Conservation (phyloP, 2,797 vertebrate genomes). For the Morelia viridis region DNA sequence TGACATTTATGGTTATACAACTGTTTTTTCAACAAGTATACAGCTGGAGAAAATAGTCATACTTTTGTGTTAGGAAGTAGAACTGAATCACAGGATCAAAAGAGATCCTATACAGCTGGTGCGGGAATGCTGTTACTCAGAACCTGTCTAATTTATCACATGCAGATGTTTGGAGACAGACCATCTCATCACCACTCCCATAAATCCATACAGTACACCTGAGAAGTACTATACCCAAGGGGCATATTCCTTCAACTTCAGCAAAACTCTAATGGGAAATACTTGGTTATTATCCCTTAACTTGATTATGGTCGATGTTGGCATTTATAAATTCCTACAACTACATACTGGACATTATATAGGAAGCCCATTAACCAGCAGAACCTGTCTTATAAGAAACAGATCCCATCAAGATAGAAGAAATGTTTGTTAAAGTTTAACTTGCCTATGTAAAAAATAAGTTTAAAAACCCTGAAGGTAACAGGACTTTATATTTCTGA, state of each 20-base stretch:
- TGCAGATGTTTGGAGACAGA: background rate
- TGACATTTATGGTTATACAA: background rate
- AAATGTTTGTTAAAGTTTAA: conserved; percentile 65
- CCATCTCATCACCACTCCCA: background rate
- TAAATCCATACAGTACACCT: background rate
- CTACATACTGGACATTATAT: conserved; percentile 54
- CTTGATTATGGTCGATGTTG: conserved; percentile 41
- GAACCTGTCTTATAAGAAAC: conserved; percentile 40
- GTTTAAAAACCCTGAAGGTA: conserved; percentile 29
- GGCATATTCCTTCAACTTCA: background rate
- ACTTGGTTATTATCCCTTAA: conserved; percentile 38
- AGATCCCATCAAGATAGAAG: conserved; percentile 68
- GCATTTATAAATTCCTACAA: conserved; percentile 42
- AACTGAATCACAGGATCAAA: background rate
- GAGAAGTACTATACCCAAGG: conserved; percentile 3
- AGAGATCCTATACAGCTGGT: background rate
- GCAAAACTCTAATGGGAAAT: conserved; percentile 46
- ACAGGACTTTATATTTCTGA: conserved; percentile 41
- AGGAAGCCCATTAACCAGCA: conserved; percentile 52
- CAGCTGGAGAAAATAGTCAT: background rate
- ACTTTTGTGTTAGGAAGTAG: background rate
- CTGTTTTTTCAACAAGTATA: background rate
- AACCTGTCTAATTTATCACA: background rate
- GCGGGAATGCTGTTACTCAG: background rate
- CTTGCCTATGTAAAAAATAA: conserved; percentile 44